Evolutionary conservation across 2,113 vertebrate genomes (phyloP).

Genomic region (Mirounga angustirostris): DNA sequence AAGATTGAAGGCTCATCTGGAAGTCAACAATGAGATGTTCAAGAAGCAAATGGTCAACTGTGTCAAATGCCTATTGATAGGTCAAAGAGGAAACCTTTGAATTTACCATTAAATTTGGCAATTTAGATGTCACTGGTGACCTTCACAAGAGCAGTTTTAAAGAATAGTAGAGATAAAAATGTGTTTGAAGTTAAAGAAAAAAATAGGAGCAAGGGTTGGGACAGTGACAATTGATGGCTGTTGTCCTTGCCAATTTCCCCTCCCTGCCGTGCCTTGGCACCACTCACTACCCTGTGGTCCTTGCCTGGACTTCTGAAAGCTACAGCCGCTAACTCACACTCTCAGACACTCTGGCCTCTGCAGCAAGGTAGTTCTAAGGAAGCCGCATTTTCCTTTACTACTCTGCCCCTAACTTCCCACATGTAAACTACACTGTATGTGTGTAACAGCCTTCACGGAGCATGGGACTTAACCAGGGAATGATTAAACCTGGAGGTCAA

Average conservation of each 20-base stretch:
- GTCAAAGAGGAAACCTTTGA: background rate
- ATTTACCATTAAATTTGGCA: background rate
- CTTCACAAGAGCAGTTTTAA: background rate
- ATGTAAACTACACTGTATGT: background rate
- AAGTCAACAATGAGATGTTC: background rate
- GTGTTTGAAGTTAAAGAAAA: background rate
- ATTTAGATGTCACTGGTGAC: background rate
- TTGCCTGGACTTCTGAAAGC: background rate
- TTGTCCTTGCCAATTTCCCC: background rate
- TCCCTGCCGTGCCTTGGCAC: background rate
- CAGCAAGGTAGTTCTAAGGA: background rate
- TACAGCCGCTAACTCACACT: background rate
- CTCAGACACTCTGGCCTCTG: background rate
- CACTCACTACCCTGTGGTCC: background rate
- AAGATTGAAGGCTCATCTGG: background rate
- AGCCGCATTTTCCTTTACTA: background rate
- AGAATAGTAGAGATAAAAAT: background rate
- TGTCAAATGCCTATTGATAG: background rate
- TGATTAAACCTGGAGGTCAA: background rate
- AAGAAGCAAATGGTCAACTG: background rate
- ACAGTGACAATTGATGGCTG: no score
- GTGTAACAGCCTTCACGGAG: background rate
- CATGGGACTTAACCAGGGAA: background rate
- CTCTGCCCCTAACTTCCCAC: background rate
- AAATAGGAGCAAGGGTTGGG: background rate